Evolutionary conservation across 2,888 invertebrate species (phyloP).

Genomic region (Acanthococcus lagerstroemiae): DNA sequence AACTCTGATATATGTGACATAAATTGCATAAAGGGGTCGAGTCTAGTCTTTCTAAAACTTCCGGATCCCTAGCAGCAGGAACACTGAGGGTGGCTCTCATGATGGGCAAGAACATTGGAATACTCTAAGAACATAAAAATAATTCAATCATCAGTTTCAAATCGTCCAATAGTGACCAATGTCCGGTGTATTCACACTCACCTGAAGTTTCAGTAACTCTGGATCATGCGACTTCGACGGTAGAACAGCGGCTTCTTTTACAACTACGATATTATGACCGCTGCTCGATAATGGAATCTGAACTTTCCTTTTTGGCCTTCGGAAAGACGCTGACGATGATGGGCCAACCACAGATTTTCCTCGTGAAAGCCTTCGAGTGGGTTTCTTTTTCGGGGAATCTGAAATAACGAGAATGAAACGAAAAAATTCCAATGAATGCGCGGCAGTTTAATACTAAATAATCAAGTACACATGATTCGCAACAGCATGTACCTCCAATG

Average conservation of each 20-base stretch:
- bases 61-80: conserved; percentile 71
- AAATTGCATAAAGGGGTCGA: conserved; percentile 60
- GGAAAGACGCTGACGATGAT: conserved; percentile 37
- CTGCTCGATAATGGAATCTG: conserved; percentile 40
- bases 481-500: conserved; percentile 55
- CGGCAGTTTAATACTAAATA: conserved; percentile 12
- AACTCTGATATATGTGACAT: conserved; percentile 71
- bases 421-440: conserved; percentile 19
- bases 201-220: conserved; percentile 59
- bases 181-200: conserved; percentile 37
- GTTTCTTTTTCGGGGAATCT: conserved; percentile 75
- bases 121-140: conserved; percentile 48
- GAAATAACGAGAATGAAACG: conserved; percentile 12
- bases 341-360: conserved; percentile 39
- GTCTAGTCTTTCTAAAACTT: conserved; percentile 69
- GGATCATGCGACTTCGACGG: conserved; percentile 61
- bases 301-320: conserved; percentile 26
- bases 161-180: not conserved
- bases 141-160: not conserved
- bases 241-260: conserved; percentile 55
- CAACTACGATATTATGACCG: conserved; percentile 68
- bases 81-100: conserved; percentile 79
- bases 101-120: conserved; percentile 86
- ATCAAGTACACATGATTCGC: no score
- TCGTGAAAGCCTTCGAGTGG: conserved; percentile 45